A percentile compares a stretch with the other conserved stretches of the same genome.
Evolutionary conservation across 1,140 invertebrate species (phyloP).

Genomic region (Dreissena polymorpha): DNA sequence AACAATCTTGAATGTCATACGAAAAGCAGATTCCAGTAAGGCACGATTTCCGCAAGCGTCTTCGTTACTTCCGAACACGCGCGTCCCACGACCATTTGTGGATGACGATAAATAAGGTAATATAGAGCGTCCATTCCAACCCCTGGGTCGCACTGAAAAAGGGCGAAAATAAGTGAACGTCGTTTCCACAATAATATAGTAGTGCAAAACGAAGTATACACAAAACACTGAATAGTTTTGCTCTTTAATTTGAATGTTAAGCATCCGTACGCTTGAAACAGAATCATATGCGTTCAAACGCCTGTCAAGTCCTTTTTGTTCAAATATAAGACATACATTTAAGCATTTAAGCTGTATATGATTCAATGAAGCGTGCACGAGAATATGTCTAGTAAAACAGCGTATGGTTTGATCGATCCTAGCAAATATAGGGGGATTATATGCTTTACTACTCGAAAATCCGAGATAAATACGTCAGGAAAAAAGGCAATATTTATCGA

Average conservation of each 20-base stretch:
- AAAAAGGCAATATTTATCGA: too few species aligned
- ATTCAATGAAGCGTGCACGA: too few species aligned
- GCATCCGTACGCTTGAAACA: neutral
- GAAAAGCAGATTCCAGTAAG: slow-evolving; percentile 95
- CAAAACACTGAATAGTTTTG: neutral
- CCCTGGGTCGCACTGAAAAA: slow-evolving; percentile 91
- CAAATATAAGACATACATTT: neutral
- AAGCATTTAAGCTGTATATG: too few species aligned
- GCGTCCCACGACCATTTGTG: slow-evolving; percentile 86
- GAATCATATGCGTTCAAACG: neutral
- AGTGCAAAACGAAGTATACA: neutral
- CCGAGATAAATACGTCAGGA: too few species aligned
- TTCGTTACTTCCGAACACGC: slow-evolving; percentile 94
- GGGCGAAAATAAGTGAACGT: neutral
- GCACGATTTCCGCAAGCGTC: slow-evolving; percentile 92
- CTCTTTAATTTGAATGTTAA: neutral
- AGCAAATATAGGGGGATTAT: too few species aligned
- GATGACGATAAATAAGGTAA: slow-evolving; percentile 89
- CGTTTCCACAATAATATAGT: neutral
- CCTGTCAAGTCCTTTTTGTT: neutral
- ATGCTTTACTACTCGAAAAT: too few species aligned
- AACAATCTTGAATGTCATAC: slow-evolving; percentile 79
- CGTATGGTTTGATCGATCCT: too few species aligned
- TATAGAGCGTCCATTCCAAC: slow-evolving; percentile 93
- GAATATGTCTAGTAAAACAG: too few species aligned